Evolutionary conservation across 2,888 invertebrate species (phyloP), one percentile per base, ranked within the genome.

Genomic region (Phengaris alcon): DNA sequence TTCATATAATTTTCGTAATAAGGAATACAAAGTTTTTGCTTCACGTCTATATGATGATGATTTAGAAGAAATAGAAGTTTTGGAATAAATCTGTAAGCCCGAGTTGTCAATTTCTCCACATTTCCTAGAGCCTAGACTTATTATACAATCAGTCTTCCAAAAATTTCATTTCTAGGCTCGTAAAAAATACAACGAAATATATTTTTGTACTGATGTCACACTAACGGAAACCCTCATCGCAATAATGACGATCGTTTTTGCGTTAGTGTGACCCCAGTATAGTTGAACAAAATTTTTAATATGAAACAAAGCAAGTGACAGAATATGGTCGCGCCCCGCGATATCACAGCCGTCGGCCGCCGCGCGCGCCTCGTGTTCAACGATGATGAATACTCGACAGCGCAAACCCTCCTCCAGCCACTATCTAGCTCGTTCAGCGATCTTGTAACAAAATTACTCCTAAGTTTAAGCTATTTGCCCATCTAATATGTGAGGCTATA

Each of bases 331-430:
- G 46, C 57, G 35, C 59, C 54, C 46, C 64, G 74, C 64, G 74
- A 83, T 90, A 91, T 91, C 91, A 91, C 91, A 92, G 91, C 90
- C 90, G 87, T 85, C 82, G 84, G 84, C 87, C 89, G 84, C 87
- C 88, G 85, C 86, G 76, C 79, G 76, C 80, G 75, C 77, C 74
- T 74, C 73, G 70, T 73, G 69, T 64, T 74, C 77, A 13, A 48
- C 22, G 10, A 59, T 8, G 15, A n/a, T 57, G 75, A 70, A 55
- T 70, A 69, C 55, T 48, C 46, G 7, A 57, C 74, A 59, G 55
- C 68, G n/a, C 68, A 51, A 64, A 35, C 64, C 51, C 4, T 59
- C 52, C 64, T 59, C 52, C 64, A 74, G 46, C 68, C 51, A 44
- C 68, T 68, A 74, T 15, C 51, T 7, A 72, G 72, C 51, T 72